Evolutionary conservation across 2,888 invertebrate genomes (phyloP).

Genomic region (Lasiommata megera): DNA sequence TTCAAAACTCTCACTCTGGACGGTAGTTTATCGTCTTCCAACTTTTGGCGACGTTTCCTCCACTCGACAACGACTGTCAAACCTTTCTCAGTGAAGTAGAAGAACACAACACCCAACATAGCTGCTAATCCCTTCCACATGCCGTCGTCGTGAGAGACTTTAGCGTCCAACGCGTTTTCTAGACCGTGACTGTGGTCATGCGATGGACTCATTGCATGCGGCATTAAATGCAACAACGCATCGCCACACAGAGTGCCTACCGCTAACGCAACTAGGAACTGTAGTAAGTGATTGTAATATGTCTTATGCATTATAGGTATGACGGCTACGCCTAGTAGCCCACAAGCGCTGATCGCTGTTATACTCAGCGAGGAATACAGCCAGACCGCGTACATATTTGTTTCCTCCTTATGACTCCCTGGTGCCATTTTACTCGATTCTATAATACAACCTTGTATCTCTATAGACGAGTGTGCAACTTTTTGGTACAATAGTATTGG

Average conservation of each 20-base stretch:
- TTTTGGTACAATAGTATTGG: slow-evolving; percentile 86
- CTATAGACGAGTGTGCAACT: slow-evolving; percentile 75
- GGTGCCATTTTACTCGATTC: slow-evolving; percentile 45
- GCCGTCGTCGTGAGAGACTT: slow-evolving; percentile 82
- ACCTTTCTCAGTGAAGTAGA: slow-evolving; percentile 93
- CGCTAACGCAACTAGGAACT: slow-evolving; percentile 95
- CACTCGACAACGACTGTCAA: slow-evolving; percentile 90
- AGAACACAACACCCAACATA: slow-evolving; percentile 91
- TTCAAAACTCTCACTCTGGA: slow-evolving; percentile 87
- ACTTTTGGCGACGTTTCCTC: slow-evolving; percentile 87
- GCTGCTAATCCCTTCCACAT: slow-evolving; percentile 94
- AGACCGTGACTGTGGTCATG: slow-evolving; percentile 44
- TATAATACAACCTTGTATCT: slow-evolving; percentile 80
- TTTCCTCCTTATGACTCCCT: slow-evolving; percentile 35
- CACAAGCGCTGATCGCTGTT: slow-evolving; percentile 91
- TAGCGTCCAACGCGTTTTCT: slow-evolving; percentile 36
- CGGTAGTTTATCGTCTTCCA: slow-evolving; percentile 84
- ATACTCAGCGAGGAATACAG: slow-evolving; percentile 91
- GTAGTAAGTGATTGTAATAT: slow-evolving; percentile 93
- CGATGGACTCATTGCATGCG: slow-evolving; percentile 86
- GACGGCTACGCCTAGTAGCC: slow-evolving; percentile 92
- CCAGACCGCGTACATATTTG: slow-evolving; percentile 85
- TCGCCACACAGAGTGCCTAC: slow-evolving; percentile 96
- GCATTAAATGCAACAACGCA: slow-evolving; percentile 94
- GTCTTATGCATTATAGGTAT: slow-evolving; percentile 95